Evolutionary conservation across 2,888 invertebrate species (phyloP), one percentile per base, ranked within the genome.

Genomic region (Conops quadrifasciatus): DNA sequence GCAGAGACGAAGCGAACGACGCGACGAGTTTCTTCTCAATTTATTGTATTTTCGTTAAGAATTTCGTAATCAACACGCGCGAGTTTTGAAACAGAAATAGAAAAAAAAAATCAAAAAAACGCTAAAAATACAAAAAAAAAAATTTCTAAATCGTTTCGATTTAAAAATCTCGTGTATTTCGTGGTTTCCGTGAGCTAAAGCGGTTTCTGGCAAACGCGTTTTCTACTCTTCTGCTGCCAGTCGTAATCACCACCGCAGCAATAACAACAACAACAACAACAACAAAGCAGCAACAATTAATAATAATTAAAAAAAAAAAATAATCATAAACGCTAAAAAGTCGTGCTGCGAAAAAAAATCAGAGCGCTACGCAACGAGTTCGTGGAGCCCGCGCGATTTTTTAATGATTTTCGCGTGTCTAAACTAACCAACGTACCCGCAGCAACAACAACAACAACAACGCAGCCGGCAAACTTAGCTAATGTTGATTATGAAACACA

Each of bases 1-100:
- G 36, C 36, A 36, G n/a, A n/a, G n/a, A 64, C 53, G 64, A 63
- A 56, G 43, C 62, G 47, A 59, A 64, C n/a, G 45, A 36, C 30
- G 51, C 36, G 62, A 58, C 47, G 67, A 58, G 9, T 59, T 9
- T 30, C 9, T 56, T 58, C 58, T 58, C 28, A 2, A 49, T 49
- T n/a, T 19, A 58, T 11, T 2, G 36, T 36, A 36, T 36, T 36
- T 36, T 36, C 36, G n/a, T 45, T 56, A 43, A 56, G 56, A 66
- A 56, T 56, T 56, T 66, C 56, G 36, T 43, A 56, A 56, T 24
- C 11, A 53, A 30, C 66, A 21, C 21, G 43, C 51, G 51, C 26
- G 24, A 36, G 28, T 7, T 49, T 36, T 26, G 16, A n/a, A n/a
- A n/a, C 43, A 47, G 9, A 56, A 43, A 43, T 19, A 16, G 19